phyloP scores from a whole-genome alignment of 1,140 invertebrate species.

The Drosophila arizonae region DNA sequence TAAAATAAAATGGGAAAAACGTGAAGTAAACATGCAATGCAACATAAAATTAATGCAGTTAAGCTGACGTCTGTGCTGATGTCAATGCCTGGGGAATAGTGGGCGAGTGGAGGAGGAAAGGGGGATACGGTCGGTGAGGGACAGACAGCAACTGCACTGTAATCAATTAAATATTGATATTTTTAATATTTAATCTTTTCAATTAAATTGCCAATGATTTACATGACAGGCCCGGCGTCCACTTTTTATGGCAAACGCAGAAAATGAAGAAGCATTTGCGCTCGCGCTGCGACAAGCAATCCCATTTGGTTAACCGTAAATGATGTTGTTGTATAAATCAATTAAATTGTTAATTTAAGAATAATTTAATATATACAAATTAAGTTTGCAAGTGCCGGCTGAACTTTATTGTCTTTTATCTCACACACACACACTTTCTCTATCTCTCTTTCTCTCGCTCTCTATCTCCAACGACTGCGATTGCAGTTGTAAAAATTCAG shows the following conservation, averaged over 20 bases:
- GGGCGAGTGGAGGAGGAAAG: too few species aligned
- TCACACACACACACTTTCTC: too few species aligned
- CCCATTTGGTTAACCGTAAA: constrained; percentile 49
- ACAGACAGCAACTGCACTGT: constrained; percentile 13
- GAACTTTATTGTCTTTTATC: not conserved
- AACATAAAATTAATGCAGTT: constrained; percentile 61
- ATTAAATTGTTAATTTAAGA: constrained; percentile 72
- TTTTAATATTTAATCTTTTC: constrained; percentile 80
- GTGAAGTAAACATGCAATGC: constrained; percentile 21
- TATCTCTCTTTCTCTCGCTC: too few species aligned
- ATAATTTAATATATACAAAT: constrained; percentile 70
- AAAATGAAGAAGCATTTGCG: constrained; percentile 36
- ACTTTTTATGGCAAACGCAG: constrained; percentile 18
- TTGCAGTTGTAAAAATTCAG: not conserved
- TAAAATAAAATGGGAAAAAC: not conserved
- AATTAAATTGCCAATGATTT: constrained; percentile 74
- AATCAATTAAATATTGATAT: constrained; percentile 76
- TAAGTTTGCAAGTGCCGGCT: constrained; percentile 43
- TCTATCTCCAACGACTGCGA: not conserved
- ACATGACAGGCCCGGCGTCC: constrained; percentile 16
- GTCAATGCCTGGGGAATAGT: not conserved
- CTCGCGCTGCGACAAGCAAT: constrained; percentile 38
- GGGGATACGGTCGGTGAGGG: too few species aligned
- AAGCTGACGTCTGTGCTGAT: constrained; percentile 32
- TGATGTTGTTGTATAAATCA: constrained; percentile 68